Base-by-base conservation (phyloP, 2,113 vertebrate species). In the Rana temporaria region DNA sequence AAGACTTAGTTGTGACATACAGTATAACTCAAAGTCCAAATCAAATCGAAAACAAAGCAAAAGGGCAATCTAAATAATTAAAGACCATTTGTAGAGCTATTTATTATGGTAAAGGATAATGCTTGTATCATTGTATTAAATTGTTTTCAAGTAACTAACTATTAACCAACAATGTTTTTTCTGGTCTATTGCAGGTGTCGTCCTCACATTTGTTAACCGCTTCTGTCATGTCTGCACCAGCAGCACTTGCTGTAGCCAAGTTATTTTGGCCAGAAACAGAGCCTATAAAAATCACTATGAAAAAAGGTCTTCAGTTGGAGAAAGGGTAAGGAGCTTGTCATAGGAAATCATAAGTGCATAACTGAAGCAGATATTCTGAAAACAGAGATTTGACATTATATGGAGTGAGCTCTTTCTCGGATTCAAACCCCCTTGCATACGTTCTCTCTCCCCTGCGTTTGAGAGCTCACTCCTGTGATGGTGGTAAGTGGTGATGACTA, bases 211-310 rank as follows among this genome's bases (percentile, higher is more conserved):
- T 98, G 85, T 75, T 97, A 84, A 94, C 95, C 0, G 95, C 96
- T 32, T 95, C 96, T 0, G 86, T 97, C 64, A 96, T 98, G 95
- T 96, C 96, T 2, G 95, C 95, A 17, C 95, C 96, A 1, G 96
- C 96, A 5, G 92, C 96, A 0, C 83, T 98, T 84, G 95, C 94
- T 75, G 85, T 91, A 0, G 90, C 95, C 70, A 98, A 96, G 86
- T 87, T 90, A 17, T 96, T 96, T 84, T 98, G 96, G 96, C 96
- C 96, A 69, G 96, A 98, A 86, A 97, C 91, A 0, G 93, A 96
- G 86, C 88, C 79, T 7, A 82, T 93, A 34, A 85, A 83, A 78
- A 6, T 90, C 70, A 91, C 85, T 62, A 74, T 86, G 26, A 87
- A 62, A 57, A 80, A 22, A 22, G 86, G 84, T 62, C 81, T 96